Conservation (phyloP, 2,888 invertebrate genomes). For the Hipparchia semele region DNA sequence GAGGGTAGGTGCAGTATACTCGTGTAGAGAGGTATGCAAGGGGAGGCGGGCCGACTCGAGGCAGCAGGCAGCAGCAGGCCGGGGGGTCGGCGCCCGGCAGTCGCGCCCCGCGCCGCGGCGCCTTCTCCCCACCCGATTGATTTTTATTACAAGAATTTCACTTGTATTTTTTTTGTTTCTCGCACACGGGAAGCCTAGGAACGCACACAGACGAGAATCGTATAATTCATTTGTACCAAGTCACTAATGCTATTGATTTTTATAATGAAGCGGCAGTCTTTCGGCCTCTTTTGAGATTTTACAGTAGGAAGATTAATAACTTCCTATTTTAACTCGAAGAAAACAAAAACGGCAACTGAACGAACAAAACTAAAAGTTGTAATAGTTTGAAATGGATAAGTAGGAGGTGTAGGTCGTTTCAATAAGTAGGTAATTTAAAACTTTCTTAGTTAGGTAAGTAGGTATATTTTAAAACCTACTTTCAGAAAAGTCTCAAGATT, state of each 20-base stretch:
- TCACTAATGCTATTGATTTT: slow-evolving; percentile 83
- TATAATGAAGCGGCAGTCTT: slow-evolving; percentile 62
- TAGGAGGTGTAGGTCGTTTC: too few species aligned
- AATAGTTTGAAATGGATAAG: too few species aligned
- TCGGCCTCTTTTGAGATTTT: slow-evolving; percentile 18
- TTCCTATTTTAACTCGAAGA: background rate
- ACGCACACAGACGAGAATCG: slow-evolving; percentile 76
- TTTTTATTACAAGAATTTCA: slow-evolving; percentile 84
- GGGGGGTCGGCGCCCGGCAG: slow-evolving; percentile 63
- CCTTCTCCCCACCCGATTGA: slow-evolving; percentile 82
- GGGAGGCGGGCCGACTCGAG: slow-evolving; percentile 45
- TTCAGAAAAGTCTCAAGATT: too few species aligned
- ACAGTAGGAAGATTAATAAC: background rate
- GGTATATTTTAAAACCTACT: too few species aligned
- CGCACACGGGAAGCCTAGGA: slow-evolving; percentile 68
- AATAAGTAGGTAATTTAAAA: background rate
- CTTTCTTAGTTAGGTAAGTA: too few species aligned
- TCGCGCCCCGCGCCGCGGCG: slow-evolving; percentile 74
- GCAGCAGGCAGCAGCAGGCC: slow-evolving; percentile 42
- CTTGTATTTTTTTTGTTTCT: slow-evolving; percentile 77
- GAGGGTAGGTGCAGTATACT: slow-evolving; percentile 69
- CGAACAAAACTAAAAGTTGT: background rate
- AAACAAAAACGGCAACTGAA: background rate
- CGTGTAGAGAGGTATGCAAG: slow-evolving; percentile 57
- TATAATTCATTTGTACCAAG: slow-evolving; percentile 82